Conservation (phyloP, 2,888 invertebrate genomes). For the Isoperla grammatica region DNA sequence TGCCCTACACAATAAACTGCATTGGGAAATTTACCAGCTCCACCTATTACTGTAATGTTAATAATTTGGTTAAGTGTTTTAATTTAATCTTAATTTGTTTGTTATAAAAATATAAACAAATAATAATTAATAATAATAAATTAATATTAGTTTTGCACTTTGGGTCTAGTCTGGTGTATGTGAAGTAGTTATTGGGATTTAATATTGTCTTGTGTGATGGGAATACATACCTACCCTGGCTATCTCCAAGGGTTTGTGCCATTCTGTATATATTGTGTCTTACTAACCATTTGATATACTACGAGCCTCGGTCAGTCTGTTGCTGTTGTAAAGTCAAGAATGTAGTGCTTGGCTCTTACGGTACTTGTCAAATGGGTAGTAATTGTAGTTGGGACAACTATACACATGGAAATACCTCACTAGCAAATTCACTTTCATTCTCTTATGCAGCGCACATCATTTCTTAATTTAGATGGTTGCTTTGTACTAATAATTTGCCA, state of each 20-base stretch:
- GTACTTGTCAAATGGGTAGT: conserved; percentile 16
- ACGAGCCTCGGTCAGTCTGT: not conserved
- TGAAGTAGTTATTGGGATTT: conserved; percentile 19
- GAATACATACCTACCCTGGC: not conserved
- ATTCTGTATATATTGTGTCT: conserved; percentile 16
- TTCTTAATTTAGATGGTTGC: conserved; percentile 20
- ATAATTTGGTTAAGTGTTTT: conserved; percentile 15
- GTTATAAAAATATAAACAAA: not conserved
- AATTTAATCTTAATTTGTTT: not conserved
- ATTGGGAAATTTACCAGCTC: too few species aligned
- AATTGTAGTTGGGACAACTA: conserved; percentile 17
- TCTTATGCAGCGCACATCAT: conserved; percentile 24
- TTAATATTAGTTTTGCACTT: conserved; percentile 19
- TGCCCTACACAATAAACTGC: too few species aligned
- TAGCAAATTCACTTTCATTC: conserved; percentile 25
- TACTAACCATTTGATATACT: conserved; percentile 12
- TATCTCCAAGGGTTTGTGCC: not conserved
- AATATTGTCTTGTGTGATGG: conserved; percentile 21
- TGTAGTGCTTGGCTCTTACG: not conserved
- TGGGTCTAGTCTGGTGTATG: conserved; percentile 21
- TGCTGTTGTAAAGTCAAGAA: conserved; percentile 4
- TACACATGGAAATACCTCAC: conserved; percentile 25
- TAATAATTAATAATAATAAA: conserved; percentile 14
- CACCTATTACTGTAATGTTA: not conserved
- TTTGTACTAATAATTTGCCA: conserved; percentile 24